Base-by-base conservation (phyloP, 2,888 invertebrate genomes). In the Lasioglossum leucozonium region DNA sequence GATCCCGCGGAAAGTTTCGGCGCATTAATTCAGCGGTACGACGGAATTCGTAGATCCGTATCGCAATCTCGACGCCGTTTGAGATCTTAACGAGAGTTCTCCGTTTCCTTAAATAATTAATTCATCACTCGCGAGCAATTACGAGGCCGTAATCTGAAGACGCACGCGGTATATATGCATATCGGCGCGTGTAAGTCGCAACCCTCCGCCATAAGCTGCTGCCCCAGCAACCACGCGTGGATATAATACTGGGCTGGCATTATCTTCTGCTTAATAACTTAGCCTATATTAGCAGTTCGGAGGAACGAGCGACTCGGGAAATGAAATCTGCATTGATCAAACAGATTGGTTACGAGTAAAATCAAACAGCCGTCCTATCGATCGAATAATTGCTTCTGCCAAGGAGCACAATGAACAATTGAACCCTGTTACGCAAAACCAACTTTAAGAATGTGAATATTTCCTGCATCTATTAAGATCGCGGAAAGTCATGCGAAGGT, bases 191-290 rank as follows among this genome's bases (percentile, higher is more conserved):
- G 76, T 82, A 80, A 62, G 65, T 82, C 34, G 44, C 34, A 72
- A 71, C 62, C 26, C 69, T 47, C 51, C 47, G 65, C 62, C 82
- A 79, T 80, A 79, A 88, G 55, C 72, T 30, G 73, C 67, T 82
- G 40, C 65, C n/a, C 80, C 76, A 62, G 72, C 26, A 80, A 3
- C 69, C 73, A 34, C 44, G 42, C 34, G 42, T 42, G 58, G 30
- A 81, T 81, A 71, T 82, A 81, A 51, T 72, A 79, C 65, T 69
- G 55, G 22, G 40, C 37, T 42, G 22, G 37, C 76, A 55, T 67
- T 79, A 76, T 79, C 77, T 83, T n/a, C 37, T 26, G 69, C 80
- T 87, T 81, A 80, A 82, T 87, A 82, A 84, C 80, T 88, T 65
- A 40, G 58, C 30, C 18, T 40, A 16, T 71, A 16, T 16, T 30